Evolutionary conservation across 1,140 invertebrate species (phyloP).

Genomic region (Eriosoma lanigerum): DNA sequence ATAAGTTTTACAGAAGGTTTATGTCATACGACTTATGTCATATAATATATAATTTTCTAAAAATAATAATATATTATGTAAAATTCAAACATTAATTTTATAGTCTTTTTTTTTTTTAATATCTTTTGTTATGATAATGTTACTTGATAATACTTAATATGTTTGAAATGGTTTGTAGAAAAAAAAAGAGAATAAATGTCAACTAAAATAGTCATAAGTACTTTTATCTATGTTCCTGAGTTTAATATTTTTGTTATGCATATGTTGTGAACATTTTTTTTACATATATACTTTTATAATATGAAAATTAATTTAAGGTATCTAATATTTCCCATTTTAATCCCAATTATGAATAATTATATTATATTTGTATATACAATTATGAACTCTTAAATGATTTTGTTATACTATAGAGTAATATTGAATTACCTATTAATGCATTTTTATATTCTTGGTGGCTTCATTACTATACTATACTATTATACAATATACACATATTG

Average conservation of each 20-base stretch:
- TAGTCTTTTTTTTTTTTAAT: too few relatives aligned
- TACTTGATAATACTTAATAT: too few relatives aligned
- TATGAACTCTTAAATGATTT: neutral
- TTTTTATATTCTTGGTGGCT: conserved; percentile 28
- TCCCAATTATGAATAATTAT: conserved; percentile 5
- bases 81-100: conserved; percentile 10
- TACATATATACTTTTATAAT: conserved; percentile 43
- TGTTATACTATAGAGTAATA: conserved; percentile 23
- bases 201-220: conserved; percentile 39
- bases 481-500: conserved; percentile 11
- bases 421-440: conserved; percentile 20
- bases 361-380: neutral
- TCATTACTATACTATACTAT: conserved; percentile 7
- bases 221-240: conserved; percentile 44
- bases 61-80: too few relatives aligned
- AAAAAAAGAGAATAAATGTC: neutral
- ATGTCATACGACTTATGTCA: too few relatives aligned
- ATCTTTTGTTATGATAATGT: too few relatives aligned
- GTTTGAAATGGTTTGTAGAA: neutral
- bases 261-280: conserved; percentile 42
- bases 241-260: conserved; percentile 41
- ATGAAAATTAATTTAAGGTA: conserved; percentile 27
- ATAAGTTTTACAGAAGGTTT: too few relatives aligned
- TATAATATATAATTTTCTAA: too few relatives aligned
- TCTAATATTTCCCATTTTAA: neutral